Base-by-base conservation (phyloP, 2,888 invertebrate species). In the Xanthorhoe designata region DNA sequence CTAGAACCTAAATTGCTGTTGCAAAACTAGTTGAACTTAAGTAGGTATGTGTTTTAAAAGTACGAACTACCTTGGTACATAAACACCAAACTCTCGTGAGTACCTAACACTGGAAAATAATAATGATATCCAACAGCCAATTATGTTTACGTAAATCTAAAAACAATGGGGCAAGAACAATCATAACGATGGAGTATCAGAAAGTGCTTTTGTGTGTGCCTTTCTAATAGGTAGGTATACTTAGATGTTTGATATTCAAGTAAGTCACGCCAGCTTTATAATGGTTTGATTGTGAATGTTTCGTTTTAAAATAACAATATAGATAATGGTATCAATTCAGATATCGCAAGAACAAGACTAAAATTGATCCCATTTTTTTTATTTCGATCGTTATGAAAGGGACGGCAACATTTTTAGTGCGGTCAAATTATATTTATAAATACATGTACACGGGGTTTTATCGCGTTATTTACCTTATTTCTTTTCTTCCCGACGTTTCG, bases 1-100 rank as follows among this genome's bases (percentile, higher is more conserved):
- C 73, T 78, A 72, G 71, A 72, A 78, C 78, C 75, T 78, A 78
- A 79, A 81, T 81, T 72, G 69, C 70, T 54, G 69, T 81, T 83
- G 78, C 83, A 72, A 79, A 77, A 81, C 64, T 50, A 42, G 60
- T 32, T 51, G 51, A 56, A 24, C 56, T 63, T 18, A 47, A 17
- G 15, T 18, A 47, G 8, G 15, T 35, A 10, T 18, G 9, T 24
- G 49, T 55, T 29, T 42, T 60, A 62, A 65, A 53, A 64, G 1
- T 47, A 42, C 38, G 10, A 63, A 38, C 29, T 32, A 32, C 32
- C 32, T 32, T 32, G 32, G 50, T 18, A 42, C 15, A 51, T 5
- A 8, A 0, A 15, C 15, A 7, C 13, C 2, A 4, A 42, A 42
- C 0, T 42, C 13, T 42, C 24, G 24, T 24, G 24, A 24, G 24